phyloP scores from a whole-genome alignment of 2,113 vertebrate species.

The Seriola quinqueradiata region DNA sequence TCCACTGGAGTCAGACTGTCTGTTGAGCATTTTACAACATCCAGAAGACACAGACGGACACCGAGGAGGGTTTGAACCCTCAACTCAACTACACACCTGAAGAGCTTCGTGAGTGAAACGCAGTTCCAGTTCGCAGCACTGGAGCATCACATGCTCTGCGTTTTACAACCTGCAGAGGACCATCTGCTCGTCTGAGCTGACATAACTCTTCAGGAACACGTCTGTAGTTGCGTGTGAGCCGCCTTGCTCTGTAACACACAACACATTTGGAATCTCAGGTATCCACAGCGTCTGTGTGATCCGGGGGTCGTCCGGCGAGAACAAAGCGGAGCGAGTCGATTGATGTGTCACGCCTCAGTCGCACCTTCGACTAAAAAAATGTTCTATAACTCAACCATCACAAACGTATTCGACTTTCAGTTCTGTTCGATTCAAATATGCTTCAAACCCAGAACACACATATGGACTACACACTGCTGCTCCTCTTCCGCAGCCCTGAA shows the following conservation, averaged over 20 bases:
- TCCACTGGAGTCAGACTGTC: neutral
- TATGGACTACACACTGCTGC: neutral
- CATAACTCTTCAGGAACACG: slow-evolving; percentile 31
- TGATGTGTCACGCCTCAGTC: slow-evolving; percentile 32
- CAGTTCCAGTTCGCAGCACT: neutral
- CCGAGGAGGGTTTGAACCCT: neutral
- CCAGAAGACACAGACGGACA: too few relatives aligned
- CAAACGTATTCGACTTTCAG: slow-evolving; percentile 4
- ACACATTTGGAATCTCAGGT: slow-evolving; percentile 67
- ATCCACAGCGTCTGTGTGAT: slow-evolving; percentile 40
- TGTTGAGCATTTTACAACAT: slow-evolving; percentile 18
- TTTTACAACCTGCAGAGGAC: slow-evolving; percentile 34
- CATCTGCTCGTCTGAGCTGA: slow-evolving; percentile 45
- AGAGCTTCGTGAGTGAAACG: too few relatives aligned
- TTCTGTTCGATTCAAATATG: neutral
- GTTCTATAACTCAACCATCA: slow-evolving; percentile 13
- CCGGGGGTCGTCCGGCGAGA: slow-evolving; percentile 28
- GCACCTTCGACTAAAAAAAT: neutral
- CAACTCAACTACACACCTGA: too few relatives aligned
- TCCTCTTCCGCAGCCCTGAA: neutral
- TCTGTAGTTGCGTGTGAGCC: slow-evolving; percentile 36
- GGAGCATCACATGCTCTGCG: neutral
- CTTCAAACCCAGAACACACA: neutral
- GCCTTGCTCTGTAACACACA: slow-evolving; percentile 42
- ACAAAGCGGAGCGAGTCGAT: slow-evolving; percentile 39